These are phyloP conservation scores for Anneissia japonica DNA, from an alignment of 35 echinoderm and acorn worm genomes.

Conservation along the genomic window DNA sequence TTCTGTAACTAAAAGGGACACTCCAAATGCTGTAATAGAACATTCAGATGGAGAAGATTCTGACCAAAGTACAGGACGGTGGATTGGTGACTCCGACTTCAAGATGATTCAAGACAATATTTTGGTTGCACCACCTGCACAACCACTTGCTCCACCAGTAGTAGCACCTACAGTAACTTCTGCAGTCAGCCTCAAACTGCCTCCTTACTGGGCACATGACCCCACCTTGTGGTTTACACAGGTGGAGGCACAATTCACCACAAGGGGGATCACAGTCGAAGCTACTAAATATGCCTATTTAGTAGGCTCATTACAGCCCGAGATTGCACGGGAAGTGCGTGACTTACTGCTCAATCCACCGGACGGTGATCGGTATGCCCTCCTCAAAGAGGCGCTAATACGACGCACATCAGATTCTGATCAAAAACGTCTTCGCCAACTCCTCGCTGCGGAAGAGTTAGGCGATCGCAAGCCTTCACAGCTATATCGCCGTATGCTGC, in stretches of 20 bases:
- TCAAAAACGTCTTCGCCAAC: constrained; percentile 31
- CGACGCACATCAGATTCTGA: constrained; percentile 14
- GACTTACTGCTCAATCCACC: constrained; percentile 24
- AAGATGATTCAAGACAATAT: too few relatives aligned
- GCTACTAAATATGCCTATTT: constrained; percentile 39
- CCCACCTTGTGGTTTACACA: constrained; percentile 47
- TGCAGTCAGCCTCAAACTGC: constrained; percentile 32
- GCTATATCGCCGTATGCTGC: constrained; percentile 34
- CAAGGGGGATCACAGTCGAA: constrained; percentile 18
- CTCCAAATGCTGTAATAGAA: too few relatives aligned
- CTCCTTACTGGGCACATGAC: constrained; percentile 40
- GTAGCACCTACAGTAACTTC: too few relatives aligned
- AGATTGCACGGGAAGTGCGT: constrained; percentile 37
- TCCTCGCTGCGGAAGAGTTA: constrained; percentile 28
- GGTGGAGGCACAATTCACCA: constrained; percentile 47
- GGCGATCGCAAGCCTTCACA: constrained; percentile 41
- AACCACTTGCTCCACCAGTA: too few relatives aligned
- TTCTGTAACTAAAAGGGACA: too few relatives aligned
- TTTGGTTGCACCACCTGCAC: too few relatives aligned
- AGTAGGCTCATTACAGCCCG: constrained; percentile 30
- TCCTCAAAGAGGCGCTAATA: constrained; percentile 17
- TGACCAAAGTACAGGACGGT: too few relatives aligned
- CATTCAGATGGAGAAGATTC: too few relatives aligned
- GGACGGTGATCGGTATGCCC: not conserved
- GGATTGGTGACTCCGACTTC: too few relatives aligned